Percentiles rank a stretch among this genome's conserved stretches.
phyloP scores from a whole-genome alignment of 2,797 vertebrate species.

The Enteromius argenteus region DNA sequence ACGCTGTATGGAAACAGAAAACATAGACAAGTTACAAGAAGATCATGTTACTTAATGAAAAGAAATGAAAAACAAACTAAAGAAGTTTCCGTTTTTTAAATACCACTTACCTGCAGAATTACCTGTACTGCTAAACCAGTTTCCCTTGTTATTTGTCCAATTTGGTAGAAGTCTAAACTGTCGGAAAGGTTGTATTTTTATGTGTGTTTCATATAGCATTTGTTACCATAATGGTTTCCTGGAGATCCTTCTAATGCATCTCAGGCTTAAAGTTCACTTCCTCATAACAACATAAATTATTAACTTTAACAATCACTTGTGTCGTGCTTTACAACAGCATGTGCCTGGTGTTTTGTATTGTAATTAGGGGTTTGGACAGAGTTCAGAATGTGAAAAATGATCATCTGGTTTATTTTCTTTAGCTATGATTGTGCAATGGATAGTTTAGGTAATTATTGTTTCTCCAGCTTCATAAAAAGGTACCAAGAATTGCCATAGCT shows the following conservation, averaged over 20 bases:
- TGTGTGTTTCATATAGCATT: slow-evolving; percentile 6
- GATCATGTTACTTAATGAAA: not conserved
- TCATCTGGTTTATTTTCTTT: not conserved
- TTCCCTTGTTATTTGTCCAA: not conserved
- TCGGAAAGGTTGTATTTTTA: not conserved
- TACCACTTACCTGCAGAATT: not conserved
- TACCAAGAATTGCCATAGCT: not conserved
- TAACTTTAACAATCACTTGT: slow-evolving; percentile 53
- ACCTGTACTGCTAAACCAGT: slow-evolving; percentile 2
- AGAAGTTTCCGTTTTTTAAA: not conserved
- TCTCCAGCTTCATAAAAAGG: not conserved
- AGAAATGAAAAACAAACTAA: not conserved
- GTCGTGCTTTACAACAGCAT: slow-evolving; percentile 16
- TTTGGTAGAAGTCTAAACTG: not conserved
- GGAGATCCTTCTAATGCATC: slow-evolving; percentile 31
- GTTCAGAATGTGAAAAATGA: not conserved
- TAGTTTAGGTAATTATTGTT: not conserved
- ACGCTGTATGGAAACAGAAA: not conserved
- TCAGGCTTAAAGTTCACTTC: slow-evolving; percentile 73
- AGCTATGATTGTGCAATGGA: not conserved
- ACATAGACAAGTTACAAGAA: not conserved
- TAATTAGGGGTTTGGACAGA: not conserved
- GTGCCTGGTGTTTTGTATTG: slow-evolving; percentile 18
- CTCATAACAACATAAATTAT: slow-evolving; percentile 68
- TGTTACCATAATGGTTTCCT: slow-evolving; percentile 20